Base-by-base conservation (phyloP, 2,797 vertebrate genomes). In the Caiman crocodilus region DNA sequence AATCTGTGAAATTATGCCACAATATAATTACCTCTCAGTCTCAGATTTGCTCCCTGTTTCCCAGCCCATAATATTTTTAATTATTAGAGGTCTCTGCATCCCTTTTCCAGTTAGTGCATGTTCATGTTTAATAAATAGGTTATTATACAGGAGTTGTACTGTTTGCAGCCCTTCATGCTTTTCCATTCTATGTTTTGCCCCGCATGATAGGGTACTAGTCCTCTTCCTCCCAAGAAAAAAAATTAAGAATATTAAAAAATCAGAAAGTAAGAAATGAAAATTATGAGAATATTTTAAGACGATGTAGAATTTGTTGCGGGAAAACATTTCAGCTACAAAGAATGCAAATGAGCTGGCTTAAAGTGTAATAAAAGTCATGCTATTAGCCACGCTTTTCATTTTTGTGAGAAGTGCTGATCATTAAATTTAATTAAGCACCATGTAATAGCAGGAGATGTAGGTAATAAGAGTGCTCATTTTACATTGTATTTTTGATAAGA, bases 41-140 rank as follows among this genome's bases (percentile, higher is more conserved):
- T 95, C 35, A 88, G 58, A 78, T 50, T 86, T 77, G 28, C 26
- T 80, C 58, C 9, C 90, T 92, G 32, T 85, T 63, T 76, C 61
- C 28, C 50, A 80, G 59, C 8, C 30, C 26, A 87, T 91, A 74
- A 42, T 74, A 84, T 84, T 94, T 93, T 94, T 90, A 85, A 91
- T 69, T 23, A 17, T 32, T 82, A 57, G 26, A 4, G 20, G 56
- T 79, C 30, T 12, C 17, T 32, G 87, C 78, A 25, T 87, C 61
- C 50, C 4, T 80, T 23, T 89, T 32, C 35, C 23, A 80, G 67
- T 85, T n/a, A 90, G 35, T 26, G 11, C 65, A 57, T 94, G 58
- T 90, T 94, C 93, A 86, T 80, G 78, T 92, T 92, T 91, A 92
- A 91, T 91, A 95, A 96, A 95, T 89, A 57, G 87, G 88, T 95